Evolutionary conservation across 2,113 vertebrate species (phyloP).

Genomic region (Regulus satrapa): DNA sequence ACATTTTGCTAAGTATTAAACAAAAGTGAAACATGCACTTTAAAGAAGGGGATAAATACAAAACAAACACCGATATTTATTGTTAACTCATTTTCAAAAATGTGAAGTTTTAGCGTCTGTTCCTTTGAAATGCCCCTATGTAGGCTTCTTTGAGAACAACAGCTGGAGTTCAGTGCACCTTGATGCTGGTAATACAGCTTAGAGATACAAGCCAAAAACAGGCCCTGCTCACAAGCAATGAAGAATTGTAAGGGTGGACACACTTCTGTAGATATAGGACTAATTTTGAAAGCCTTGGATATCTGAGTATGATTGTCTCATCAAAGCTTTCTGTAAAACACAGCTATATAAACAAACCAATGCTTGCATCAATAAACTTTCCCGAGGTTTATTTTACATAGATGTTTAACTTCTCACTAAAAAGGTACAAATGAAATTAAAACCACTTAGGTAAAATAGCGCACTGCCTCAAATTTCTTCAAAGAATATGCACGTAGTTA

Average conservation of each 20-base stretch:
- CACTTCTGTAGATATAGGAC: background rate
- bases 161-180: background rate
- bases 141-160: background rate
- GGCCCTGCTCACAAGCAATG: background rate
- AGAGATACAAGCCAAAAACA: background rate
- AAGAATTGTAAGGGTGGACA: background rate
- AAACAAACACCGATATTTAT: background rate
- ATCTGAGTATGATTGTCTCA: background rate
- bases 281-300: background rate
- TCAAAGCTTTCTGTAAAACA: background rate
- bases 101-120: background rate
- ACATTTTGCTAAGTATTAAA: constrained; percentile 80
- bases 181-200: background rate
- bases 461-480: background rate
- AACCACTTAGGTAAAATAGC: background rate
- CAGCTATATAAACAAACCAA: background rate
- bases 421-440: background rate
- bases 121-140: background rate
- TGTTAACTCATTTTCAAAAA: background rate
- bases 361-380: background rate
- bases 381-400: background rate
- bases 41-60: background rate
- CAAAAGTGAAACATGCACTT: background rate
- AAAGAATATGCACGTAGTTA: background rate
- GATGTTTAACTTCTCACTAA: background rate